These are phyloP conservation scores for Orchesella cincta DNA, from an alignment of 1,140 invertebrate genomes.

Conservation along the genomic window DNA sequence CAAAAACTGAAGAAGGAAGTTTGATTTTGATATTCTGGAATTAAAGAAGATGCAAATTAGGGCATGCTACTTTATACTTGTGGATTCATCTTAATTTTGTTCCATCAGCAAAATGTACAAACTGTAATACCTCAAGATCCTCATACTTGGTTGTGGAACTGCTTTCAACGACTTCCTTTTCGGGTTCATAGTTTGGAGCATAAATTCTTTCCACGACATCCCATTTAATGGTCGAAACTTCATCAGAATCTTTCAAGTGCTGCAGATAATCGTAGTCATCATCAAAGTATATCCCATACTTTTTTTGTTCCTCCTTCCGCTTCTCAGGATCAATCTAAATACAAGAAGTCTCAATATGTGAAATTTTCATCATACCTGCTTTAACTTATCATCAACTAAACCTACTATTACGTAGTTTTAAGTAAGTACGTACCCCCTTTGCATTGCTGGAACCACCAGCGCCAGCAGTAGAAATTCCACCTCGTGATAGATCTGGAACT, in stretches of 20 bases:
- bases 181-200: constrained; percentile 43
- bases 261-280: constrained; percentile 96
- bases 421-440: neutral
- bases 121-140: constrained; percentile 20
- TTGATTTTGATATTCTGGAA: constrained; percentile 60
- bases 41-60: constrained; percentile 27
- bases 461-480: neutral
- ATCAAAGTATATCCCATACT: constrained; percentile 93
- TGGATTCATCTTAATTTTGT: neutral
- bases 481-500: constrained; percentile 31
- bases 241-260: constrained; percentile 74
- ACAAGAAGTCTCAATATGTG: neutral
- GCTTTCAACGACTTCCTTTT: constrained; percentile 46
- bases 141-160: constrained; percentile 30
- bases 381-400: neutral
- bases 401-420: too few relatives aligned
- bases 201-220: constrained; percentile 52
- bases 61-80: too few relatives aligned
- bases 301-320: constrained; percentile 74
- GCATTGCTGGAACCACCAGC: neutral
- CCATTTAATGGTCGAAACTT: constrained; percentile 57
- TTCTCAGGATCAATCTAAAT: constrained; percentile 59
- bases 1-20: constrained; percentile 88
- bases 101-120: neutral
- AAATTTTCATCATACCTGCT: neutral